phyloP scores from a whole-genome alignment of 2,113 vertebrate species.

The Macquaria australasica region DNA sequence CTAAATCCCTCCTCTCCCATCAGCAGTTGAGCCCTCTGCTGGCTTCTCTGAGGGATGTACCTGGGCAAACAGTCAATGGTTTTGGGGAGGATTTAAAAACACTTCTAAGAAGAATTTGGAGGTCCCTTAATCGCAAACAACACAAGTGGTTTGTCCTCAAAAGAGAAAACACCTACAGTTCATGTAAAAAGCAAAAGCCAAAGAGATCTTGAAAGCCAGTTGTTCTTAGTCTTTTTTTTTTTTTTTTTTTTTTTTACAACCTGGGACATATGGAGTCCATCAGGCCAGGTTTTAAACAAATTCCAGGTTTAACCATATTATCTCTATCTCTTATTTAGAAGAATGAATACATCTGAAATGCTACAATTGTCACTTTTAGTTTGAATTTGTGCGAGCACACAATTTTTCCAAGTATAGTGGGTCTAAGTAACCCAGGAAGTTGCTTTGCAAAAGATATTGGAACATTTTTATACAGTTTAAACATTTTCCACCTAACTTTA shows the following conservation, averaged over 20 bases:
- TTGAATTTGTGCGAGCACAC: not conserved
- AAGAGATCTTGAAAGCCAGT: too few species aligned
- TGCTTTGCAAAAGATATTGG: not conserved
- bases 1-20: constrained; percentile 67
- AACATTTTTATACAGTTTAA: too few species aligned
- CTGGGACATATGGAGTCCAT: not conserved
- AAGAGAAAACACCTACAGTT: constrained; percentile 38
- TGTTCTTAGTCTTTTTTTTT: not conserved
- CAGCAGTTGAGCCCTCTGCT: constrained; percentile 74
- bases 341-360: not conserved
- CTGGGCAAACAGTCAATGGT: constrained; percentile 43
- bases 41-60: constrained; percentile 60
- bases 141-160: constrained; percentile 22
- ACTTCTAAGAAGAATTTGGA: constrained; percentile 51
- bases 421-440: not conserved
- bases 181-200: not conserved
- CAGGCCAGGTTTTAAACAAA: not conserved
- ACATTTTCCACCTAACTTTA: not conserved
- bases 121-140: constrained; percentile 39
- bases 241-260: not conserved
- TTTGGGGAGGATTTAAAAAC: constrained; percentile 48
- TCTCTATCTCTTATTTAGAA: not conserved
- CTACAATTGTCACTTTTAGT: not conserved
- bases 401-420: too few species aligned
- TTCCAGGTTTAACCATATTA: not conserved